phyloP scores from a whole-genome alignment of 2,888 invertebrate species.

The Coelinius sp. region DNA sequence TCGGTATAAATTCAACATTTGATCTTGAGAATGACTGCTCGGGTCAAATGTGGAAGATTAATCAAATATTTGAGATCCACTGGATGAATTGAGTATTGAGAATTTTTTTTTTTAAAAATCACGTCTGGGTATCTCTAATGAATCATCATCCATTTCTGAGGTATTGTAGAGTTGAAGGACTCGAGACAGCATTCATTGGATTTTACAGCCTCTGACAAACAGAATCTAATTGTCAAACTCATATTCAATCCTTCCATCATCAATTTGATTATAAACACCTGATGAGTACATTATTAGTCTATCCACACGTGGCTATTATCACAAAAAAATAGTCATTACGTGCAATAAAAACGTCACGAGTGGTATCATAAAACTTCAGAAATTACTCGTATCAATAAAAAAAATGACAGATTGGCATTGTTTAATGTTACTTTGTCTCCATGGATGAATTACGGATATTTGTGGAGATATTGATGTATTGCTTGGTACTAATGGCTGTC shows the following conservation, averaged over 20 bases:
- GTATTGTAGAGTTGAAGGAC: no score
- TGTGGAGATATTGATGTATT: background rate
- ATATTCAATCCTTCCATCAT: conserved; percentile 6
- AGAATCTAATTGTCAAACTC: no score
- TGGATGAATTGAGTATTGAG: background rate
- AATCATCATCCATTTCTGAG: background rate
- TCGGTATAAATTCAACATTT: background rate
- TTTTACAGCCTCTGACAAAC: background rate
- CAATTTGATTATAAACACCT: background rate
- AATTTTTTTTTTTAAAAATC: no score
- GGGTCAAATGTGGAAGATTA: background rate
- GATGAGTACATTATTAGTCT: background rate
- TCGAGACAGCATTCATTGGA: no score
- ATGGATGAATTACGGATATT: background rate
- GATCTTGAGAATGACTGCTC: background rate
- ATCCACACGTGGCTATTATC: background rate
- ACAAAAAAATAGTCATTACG: background rate
- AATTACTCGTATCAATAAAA: background rate
- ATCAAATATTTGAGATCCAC: background rate
- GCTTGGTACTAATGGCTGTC: conserved; percentile 6
- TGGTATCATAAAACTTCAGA: conserved; percentile 9
- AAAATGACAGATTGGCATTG: background rate
- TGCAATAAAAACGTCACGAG: conserved; percentile 5
- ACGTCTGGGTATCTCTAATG: background rate
- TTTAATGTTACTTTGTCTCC: background rate